Evolutionary conservation across 2,113 vertebrate genomes (phyloP).

Genomic region (Macrotis lagotis): DNA sequence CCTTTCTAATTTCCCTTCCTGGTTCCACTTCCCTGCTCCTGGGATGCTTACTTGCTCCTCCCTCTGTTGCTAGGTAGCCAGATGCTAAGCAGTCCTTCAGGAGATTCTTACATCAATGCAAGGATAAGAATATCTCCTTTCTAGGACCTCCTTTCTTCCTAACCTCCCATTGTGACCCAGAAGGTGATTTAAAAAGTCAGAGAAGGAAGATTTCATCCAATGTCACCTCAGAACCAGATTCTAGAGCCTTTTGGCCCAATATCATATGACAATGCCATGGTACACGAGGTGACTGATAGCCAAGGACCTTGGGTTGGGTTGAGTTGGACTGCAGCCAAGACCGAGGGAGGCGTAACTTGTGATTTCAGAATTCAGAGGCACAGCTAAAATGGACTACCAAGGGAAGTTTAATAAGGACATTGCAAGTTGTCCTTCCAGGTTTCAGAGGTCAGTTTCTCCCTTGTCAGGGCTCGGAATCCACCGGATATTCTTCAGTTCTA

Average conservation of each 20-base stretch:
- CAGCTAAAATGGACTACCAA: neutral
- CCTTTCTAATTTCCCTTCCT: too few relatives aligned
- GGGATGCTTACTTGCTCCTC: neutral
- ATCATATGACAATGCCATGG: neutral
- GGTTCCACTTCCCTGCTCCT: neutral
- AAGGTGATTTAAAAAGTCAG: neutral
- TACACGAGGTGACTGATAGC: neutral
- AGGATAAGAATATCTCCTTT: neutral
- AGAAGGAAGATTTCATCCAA: neutral
- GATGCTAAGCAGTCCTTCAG: neutral
- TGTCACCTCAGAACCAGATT: neutral
- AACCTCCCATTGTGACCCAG: neutral
- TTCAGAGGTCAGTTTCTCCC: too few relatives aligned
- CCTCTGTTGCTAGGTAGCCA: neutral
- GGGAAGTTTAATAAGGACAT: neutral
- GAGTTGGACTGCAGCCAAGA: neutral
- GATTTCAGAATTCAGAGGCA: neutral
- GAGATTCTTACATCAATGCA: neutral
- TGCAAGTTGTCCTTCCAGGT: neutral
- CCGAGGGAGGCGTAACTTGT: neutral
- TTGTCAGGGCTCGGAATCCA: too few relatives aligned
- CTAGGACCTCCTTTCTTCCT: neutral
- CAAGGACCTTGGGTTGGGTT: neutral
- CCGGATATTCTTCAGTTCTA: neutral
- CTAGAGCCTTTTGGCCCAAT: neutral